Base-by-base conservation (phyloP, 2,888 invertebrate genomes). In the Mesopsocus fuscifrons region DNA sequence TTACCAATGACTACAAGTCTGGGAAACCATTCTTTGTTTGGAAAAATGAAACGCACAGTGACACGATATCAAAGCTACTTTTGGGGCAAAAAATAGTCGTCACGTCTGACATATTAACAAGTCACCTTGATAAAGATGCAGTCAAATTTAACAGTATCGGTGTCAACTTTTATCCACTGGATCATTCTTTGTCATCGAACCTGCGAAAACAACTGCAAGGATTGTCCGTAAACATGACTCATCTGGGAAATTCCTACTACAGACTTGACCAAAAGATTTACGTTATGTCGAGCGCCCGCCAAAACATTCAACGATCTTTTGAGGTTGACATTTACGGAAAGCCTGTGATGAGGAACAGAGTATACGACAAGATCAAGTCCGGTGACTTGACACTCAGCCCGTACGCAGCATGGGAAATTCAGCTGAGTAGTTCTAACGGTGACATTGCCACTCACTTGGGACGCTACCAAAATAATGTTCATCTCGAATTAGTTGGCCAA, bases 211-310 rank as follows among this genome's bases (percentile, higher is more conserved):
- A 30, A 30, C 30, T 30, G 9, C 9, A 30, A 30, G n/a, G n/a
- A 30, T 30, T 30, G 9, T n/a, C 9, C 9, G 30, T n/a, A 30
- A 30, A n/a, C 30, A 30, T 30, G 30, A 30, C 30, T 30, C 30
- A 30, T n/a, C 30, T 30, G 30, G 30, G 30, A n/a, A 30, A 30
- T 30, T 30, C 30, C n/a, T n/a, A n/a, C n/a, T n/a, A n/a, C n/a
- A n/a, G n/a, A n/a, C n/a, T n/a, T n/a, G n/a, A n/a, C n/a, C n/a
- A n/a, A n/a, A n/a, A n/a, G n/a, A 30, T 30, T 11, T 30, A 11
- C n/a, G n/a, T n/a, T n/a, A 30, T 30, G 9, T 11, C 9, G n/a
- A 30, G 30, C 30, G 30, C 30, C 9, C 9, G 30, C n/a, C 30
- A 30, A n/a, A 30, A 30, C n/a, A 30, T 30, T n/a, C 30, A n/a